These are phyloP conservation scores for Bombylius major DNA, from an alignment of 2,888 invertebrate genomes.

Conservation along the genomic window DNA sequence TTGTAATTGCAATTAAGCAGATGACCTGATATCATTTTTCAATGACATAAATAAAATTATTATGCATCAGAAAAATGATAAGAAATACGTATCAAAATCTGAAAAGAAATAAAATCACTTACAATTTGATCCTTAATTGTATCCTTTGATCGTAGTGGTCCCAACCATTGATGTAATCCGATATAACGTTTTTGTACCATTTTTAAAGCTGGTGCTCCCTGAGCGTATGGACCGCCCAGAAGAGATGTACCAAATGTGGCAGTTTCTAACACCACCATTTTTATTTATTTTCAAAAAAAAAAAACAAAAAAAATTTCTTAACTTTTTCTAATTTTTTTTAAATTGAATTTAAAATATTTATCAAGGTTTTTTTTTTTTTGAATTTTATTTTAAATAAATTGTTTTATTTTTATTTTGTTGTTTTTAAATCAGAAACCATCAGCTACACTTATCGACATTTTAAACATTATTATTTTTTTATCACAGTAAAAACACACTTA, in stretches of 20 bases:
- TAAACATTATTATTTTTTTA: too few relatives aligned
- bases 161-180: constrained; percentile 81
- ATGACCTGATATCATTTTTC: too few relatives aligned
- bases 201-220: constrained; percentile 73
- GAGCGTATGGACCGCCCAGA: constrained; percentile 67
- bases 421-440: too few relatives aligned
- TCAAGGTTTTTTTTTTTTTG: neutral
- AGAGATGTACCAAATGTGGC: constrained; percentile 51
- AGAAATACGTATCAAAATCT: too few relatives aligned
- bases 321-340: neutral
- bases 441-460: too few relatives aligned
- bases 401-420: too few relatives aligned
- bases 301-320: too few relatives aligned
- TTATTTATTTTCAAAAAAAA: constrained; percentile 1
- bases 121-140: constrained; percentile 61
- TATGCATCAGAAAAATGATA: too few relatives aligned
- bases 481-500: too few relatives aligned
- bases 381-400: neutral
- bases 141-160: constrained; percentile 70
- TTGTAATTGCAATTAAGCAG: too few relatives aligned
- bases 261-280: constrained; percentile 64
- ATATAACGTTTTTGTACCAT: constrained; percentile 83
- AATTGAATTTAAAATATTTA: neutral
- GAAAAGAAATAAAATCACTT: constrained; percentile 33
- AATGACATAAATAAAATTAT: too few relatives aligned